Base-by-base conservation (phyloP, 2,888 invertebrate species). In the Asteroscopus sphinx region DNA sequence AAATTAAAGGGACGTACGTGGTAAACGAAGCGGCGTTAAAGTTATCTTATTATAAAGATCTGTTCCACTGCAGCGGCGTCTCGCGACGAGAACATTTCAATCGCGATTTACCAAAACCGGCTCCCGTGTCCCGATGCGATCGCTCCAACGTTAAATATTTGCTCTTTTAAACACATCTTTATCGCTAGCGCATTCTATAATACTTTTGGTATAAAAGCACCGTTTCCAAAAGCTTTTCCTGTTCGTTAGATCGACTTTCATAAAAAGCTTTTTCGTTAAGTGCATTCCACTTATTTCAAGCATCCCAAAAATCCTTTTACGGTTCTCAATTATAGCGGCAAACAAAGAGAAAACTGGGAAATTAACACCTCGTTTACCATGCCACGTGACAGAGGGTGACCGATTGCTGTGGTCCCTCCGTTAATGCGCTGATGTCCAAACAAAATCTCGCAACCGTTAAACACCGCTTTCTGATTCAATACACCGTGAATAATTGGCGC, bases 21-120 rank as follows among this genome's bases (percentile, higher is more conserved):
- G 75, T 78, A 77, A 64, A 72, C 60, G 69, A 64, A 60, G 56
- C 66, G 46, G 54, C 41, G 60, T 61, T 70, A 76, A 64, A 79
- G 78, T 79, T 85, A 87, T 87, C 83, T 84, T 72, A 57, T 77
- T 82, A 73, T 71, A 79, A 74, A 75, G 78, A 87, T 88, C 85
- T 77, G 68, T 73, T 73, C 68, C 63, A 71, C 63, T 42, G 53
- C 57, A 49, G 44, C 55, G 57, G 64, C 58, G 66, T 65, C 68
- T 72, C 67, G 76, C 77, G 79, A 77, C 74, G 80, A 73, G 82
- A 86, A 91, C 85, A 82, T 88, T 90, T 91, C 87, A 90, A 92
- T 91, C 90, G 86, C 80, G 85, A 88, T 87, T 83, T 73, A 76
- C 80, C 76, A 77, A 83, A 86, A 88, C 89, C 85, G 86, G 89